Evolutionary conservation across 2,888 invertebrate species (phyloP), one percentile per base, ranked within the genome.

Genomic region (Eumacrocentrus americanus): DNA sequence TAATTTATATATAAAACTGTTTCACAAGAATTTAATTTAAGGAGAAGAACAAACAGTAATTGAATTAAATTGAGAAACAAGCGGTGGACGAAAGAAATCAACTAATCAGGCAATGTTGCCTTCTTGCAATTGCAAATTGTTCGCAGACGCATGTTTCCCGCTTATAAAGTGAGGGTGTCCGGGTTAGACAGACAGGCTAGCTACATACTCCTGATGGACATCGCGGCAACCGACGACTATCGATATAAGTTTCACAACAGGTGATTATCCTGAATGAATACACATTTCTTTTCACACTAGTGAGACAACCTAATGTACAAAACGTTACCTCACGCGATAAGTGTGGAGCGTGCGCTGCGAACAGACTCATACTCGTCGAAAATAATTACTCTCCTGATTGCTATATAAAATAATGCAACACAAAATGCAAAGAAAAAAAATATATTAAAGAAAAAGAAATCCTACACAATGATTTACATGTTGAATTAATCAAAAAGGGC

Each of bases 141-240:
- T 79, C 74, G 70, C 90, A 95, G 95, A 87, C 92, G 95, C 86
- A 96, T 96, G 93, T 96, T 96, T 88, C 96, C 96, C 84, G 94
- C 95, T 85, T 95, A 90, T 89, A 95, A 95, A 89, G 94, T 95
- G 82, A 91, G 95, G 85, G 91, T 96, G 81, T 91, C 92, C 85
- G 95, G 95, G 82, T 89, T 96, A 85, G 95, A 96, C 89, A 94
- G 94, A 88, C 91, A 94, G 86, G 91, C 95, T 86, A 96, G 95
- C 88, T 96, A 96, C 89, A 94, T 95, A 83, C 89, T 95, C 80
- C 90, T 96, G 84, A 92, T 96, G 93, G 95, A 96, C 90, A 94
- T 95, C 86, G 94, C 95, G 81, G 94, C 95, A 79, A 93, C 94
- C 76, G 95, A 96, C 86, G 95, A 95, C 87, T 94, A 93, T 88